Base-by-base conservation (phyloP, 2,113 vertebrate genomes). In the Oxyura jamaicensis region DNA sequence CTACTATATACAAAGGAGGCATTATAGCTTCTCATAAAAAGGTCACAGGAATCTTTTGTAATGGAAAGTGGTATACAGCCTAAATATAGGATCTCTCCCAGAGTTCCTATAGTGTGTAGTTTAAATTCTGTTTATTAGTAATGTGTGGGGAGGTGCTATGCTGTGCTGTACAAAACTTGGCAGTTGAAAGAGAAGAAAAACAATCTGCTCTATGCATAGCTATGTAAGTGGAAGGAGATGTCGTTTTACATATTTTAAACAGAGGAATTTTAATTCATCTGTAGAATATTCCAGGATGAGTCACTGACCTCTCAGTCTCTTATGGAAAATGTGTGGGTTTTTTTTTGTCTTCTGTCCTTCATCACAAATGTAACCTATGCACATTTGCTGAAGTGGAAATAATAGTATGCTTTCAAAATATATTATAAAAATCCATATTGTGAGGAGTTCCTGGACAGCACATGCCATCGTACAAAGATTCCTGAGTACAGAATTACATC, bases 1-100 rank as follows among this genome's bases (percentile, higher is more conserved):
- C 88, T 92, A 8, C 83, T 76, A 33, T 63, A 89, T 84, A 97
- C 96, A 97, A 97, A 93, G 93, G 67, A 96, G 63, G 78, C 86
- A 94, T 96, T 96, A 93, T 96, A 87, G 12, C n/a, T 73, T 89
- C 93, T 66, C 71, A 92, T 86, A 95, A 89, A 96, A 96, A 89
- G 83, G 88, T 96, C 93, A 96, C 69, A 95, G 89, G 86, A 93
- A 88, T 62, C 92, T 93, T 95, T 96, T 94, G 74, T 86, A 86
- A 90, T 90, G 92, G 86, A 88, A 97, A 95, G 76, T 72, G 22
- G 53, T 82, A 59, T 88, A 75, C 73, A 84, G 81, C 41, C 88
- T 96, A 93, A 95, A 95, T 93, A 94, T 94, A 96, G 90, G 86
- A 60, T 89, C 14, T 86, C 44, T 95, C 83, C 86, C 90, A 92